Evolutionary conservation across 2,797 vertebrate species (phyloP).

Genomic region (Leptoclinus maculatus): DNA sequence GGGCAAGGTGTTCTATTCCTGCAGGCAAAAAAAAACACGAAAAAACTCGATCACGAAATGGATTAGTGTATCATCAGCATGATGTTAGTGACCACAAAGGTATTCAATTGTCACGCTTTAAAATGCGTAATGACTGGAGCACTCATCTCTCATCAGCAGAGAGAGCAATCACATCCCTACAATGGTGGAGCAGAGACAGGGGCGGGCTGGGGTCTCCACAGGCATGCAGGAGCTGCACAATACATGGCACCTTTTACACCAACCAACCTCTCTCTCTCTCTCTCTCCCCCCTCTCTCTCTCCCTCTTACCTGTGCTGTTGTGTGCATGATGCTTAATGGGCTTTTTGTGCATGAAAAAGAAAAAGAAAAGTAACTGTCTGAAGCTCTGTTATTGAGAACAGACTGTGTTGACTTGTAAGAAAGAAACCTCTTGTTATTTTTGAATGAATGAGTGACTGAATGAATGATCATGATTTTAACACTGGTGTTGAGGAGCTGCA

Average conservation of each 20-base stretch:
- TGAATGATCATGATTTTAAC: neutral
- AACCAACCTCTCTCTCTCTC: neutral
- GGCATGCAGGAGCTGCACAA: slow-evolving; percentile 44
- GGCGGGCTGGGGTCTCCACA: slow-evolving; percentile 56
- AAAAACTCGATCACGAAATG: slow-evolving; percentile 46
- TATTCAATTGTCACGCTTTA: slow-evolving; percentile 70
- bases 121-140: slow-evolving; percentile 62
- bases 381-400: neutral
- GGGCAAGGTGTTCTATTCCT: slow-evolving; percentile 43
- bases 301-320: slow-evolving; percentile 17
- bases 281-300: slow-evolving; percentile 1
- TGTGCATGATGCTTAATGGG: neutral
- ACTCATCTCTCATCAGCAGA: slow-evolving; percentile 68
- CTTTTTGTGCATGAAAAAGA: neutral
- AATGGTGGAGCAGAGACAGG: slow-evolving; percentile 59
- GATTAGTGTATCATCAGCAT: slow-evolving; percentile 70
- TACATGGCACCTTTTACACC: slow-evolving; percentile 26
- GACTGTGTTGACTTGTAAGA: neutral
- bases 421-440: neutral
- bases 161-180: slow-evolving; percentile 64
- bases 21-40: neutral
- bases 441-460: neutral
- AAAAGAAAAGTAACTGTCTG: neutral
- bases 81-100: slow-evolving; percentile 69
- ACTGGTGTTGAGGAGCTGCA: neutral